Conservation (phyloP, 92 coral and sea anemone species). For the Plumapathes pennacea region DNA sequence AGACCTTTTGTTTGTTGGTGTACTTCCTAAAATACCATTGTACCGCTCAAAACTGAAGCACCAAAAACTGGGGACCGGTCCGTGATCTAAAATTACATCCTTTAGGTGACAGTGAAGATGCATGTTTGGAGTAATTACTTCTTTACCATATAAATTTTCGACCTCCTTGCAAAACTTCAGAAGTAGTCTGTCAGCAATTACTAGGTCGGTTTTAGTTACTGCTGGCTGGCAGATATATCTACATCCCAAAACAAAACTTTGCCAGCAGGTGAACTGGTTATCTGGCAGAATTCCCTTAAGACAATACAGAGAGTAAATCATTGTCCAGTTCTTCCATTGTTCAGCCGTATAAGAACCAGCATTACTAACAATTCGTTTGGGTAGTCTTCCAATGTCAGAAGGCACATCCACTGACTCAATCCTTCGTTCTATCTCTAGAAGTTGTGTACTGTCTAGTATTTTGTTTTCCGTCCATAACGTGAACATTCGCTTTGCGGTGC, state of each 20-base stretch:
- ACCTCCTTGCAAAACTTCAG: conserved; percentile 54
- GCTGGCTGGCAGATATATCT: conserved; percentile 29
- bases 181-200: conserved; percentile 37
- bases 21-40: conserved; percentile 62
- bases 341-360: conserved; percentile 53
- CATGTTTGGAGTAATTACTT: conserved; percentile 54
- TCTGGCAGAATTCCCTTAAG: conserved; percentile 35
- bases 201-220: conserved; percentile 12
- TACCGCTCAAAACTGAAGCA: conserved; percentile 42
- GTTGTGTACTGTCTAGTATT: conserved; percentile 21
- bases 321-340: conserved; percentile 71
- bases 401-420: conserved; percentile 39
- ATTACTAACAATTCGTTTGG: conserved; percentile 42
- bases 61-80: conserved; percentile 53
- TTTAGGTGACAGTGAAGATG: conserved; percentile 55
- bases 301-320: conserved; percentile 49
- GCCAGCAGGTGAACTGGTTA: conserved; percentile 59
- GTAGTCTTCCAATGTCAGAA: conserved; percentile 51
- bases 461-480: conserved; percentile 39
- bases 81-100: conserved; percentile 50
- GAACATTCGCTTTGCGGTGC: conserved; percentile 43
- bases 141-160: conserved; percentile 44
- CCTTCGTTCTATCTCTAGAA: conserved; percentile 33
- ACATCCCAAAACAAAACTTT: conserved; percentile 52
- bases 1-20: conserved; percentile 38